phyloP scores from a whole-genome alignment of 2,888 invertebrate genomes.

The Acanthosepion lycidas region DNA sequence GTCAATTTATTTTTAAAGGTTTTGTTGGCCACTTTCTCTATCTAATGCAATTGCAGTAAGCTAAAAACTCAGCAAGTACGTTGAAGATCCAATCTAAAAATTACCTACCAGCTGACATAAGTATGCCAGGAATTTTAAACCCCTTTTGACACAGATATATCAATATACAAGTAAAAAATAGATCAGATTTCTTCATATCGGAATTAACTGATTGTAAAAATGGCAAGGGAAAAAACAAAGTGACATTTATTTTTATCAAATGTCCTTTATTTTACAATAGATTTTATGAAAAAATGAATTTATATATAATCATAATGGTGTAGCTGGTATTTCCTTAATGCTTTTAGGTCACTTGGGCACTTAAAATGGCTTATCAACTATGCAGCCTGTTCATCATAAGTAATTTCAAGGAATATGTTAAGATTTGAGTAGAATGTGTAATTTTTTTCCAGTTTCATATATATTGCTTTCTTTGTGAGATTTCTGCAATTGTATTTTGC shows the following conservation, averaged over 20 bases:
- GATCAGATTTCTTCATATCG: neutral
- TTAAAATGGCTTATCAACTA: neutral
- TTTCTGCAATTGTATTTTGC: too few relatives aligned
- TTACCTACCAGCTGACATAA: constrained; percentile 2
- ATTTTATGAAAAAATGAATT: neutral
- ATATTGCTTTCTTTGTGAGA: too few relatives aligned
- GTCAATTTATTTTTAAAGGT: constrained; percentile 33
- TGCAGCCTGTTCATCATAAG: neutral
- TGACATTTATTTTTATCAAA: constrained; percentile 22
- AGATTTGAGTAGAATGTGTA: neutral
- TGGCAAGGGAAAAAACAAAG: neutral
- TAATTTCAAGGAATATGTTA: neutral
- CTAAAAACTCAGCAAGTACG: neutral
- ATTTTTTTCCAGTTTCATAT: too few relatives aligned
- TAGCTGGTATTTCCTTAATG: neutral
- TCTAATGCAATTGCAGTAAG: constrained; percentile 16
- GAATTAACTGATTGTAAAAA: constrained; percentile 33
- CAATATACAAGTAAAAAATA: neutral
- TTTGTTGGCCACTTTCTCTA: neutral
- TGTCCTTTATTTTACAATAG: neutral
- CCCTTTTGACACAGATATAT: constrained; percentile 33
- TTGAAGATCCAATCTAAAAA: constrained; percentile 2
- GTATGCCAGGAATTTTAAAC: constrained; percentile 33
- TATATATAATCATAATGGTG: neutral
- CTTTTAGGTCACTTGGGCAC: neutral